Evolutionary conservation across 2,888 invertebrate species (phyloP), one percentile per base, ranked within the genome.

Genomic region (Trichogramma dendrolimi): DNA sequence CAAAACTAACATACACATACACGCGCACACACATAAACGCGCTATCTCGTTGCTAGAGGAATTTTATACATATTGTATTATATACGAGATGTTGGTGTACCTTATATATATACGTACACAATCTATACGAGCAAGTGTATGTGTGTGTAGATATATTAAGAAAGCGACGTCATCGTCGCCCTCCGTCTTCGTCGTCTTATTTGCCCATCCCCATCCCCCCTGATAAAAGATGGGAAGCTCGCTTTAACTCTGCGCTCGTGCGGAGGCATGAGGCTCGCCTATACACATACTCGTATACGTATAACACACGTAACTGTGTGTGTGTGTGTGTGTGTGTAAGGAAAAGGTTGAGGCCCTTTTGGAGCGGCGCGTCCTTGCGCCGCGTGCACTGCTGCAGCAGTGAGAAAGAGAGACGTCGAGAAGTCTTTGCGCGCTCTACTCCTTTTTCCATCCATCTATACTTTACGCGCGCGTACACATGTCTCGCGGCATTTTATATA

Each of bases 271-370:
- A 11, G 53, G 39, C 41, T 47, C 39, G 11, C 44, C 10, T 6
- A 39, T 8, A 39, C n/a, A 39, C 39, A 38, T 6, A 11, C 38
- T 47, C 40, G 42, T 8, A 27, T 14, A 40, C 38, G 42, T 53
- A 8, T 53, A 43, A 40, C 41, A 14, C 14, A 53, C 10, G 47
- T n/a, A 10, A 7, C n/a, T n/a, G 47, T 11, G 11, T n/a, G 46
- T 10, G 46, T 8, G 5, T 27, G 49, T 27, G 14, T 38, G 38
- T 49, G 49, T 49, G 49, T 41, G 55, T 55, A 55, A 60, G 60
- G 55, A 55, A 48, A 57, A 61, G 61, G 57, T 61, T 61, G 53
- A 58, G 61, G 58, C 61, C 58, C 61, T 61, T 55, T 53, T 14
- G 27, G 27, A 27, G 27, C 11, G 7, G 53, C 47, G 53, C 46